Evolutionary conservation across 2,797 vertebrate genomes (phyloP).

Genomic region (Distichodus sexfasciatus): DNA sequence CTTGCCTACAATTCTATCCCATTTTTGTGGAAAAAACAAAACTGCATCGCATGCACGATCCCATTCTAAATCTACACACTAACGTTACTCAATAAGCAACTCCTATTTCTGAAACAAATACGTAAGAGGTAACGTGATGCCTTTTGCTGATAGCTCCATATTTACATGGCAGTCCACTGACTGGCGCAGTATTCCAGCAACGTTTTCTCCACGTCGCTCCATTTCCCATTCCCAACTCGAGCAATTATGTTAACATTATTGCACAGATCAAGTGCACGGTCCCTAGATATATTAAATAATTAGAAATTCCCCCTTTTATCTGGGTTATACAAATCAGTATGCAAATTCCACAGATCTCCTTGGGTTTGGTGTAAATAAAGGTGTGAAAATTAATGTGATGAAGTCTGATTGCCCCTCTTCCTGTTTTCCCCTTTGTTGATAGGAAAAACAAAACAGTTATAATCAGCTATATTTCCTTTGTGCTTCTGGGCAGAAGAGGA

Average conservation of each 20-base stretch:
- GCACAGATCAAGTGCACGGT: conserved; percentile 76
- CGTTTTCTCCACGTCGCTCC: conserved; percentile 58
- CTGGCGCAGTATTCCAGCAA: conserved; percentile 58
- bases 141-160: conserved; percentile 1
- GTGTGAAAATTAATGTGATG: conserved; percentile 74
- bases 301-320: conserved; percentile 80
- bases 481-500: conserved; percentile 38
- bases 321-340: conserved; percentile 79
- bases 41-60: neutral
- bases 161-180: neutral
- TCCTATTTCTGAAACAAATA: conserved; percentile 17
- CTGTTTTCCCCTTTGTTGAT: conserved; percentile 74
- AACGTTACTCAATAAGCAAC: conserved; percentile 4
- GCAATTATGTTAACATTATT: conserved; percentile 86
- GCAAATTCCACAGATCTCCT: conserved; percentile 75
- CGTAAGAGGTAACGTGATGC: conserved; percentile 15
- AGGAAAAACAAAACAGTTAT: conserved; percentile 65
- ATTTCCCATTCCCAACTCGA: conserved; percentile 72
- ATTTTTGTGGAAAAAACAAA: neutral
- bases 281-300: conserved; percentile 84
- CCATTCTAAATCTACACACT: neutral
- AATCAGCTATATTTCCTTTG: conserved; percentile 69
- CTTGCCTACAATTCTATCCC: neutral
- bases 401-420: conserved; percentile 72
- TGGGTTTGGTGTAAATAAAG: conserved; percentile 78